These are phyloP conservation scores for Capitulum mitella DNA, from an alignment of 2,888 invertebrate species.

Conservation along the genomic window DNA sequence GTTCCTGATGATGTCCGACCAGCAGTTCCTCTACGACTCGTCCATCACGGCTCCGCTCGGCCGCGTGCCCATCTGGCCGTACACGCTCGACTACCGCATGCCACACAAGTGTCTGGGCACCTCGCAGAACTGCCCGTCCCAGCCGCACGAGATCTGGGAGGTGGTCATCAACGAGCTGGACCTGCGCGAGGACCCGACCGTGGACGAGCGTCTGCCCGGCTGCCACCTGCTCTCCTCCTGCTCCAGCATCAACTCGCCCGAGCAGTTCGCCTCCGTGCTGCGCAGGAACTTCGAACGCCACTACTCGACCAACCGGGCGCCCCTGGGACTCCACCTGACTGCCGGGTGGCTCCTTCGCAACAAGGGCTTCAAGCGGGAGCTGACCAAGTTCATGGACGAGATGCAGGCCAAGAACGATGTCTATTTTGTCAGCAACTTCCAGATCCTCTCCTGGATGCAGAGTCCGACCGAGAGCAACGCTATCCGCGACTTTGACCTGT, in stretches of 20 bases:
- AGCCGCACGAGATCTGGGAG: constrained; percentile 88
- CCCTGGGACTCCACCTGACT: constrained; percentile 75
- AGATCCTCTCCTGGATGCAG: constrained; percentile 95
- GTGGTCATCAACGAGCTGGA: constrained; percentile 94
- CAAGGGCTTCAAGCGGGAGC: constrained; percentile 82
- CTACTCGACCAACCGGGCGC: constrained; percentile 86
- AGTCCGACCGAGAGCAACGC: constrained; percentile 80
- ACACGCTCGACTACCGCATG: constrained; percentile 93
- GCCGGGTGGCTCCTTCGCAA: constrained; percentile 92
- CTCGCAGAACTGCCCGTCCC: constrained; percentile 76
- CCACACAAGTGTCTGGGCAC: constrained; percentile 92
- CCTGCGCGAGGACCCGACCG: constrained; percentile 84
- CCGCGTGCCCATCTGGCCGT: constrained; percentile 92
- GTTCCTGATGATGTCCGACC: constrained; percentile 95
- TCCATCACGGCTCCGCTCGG: constrained; percentile 84
- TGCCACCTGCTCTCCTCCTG: constrained; percentile 93
- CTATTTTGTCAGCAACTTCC: constrained; percentile 71
- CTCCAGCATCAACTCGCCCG: constrained; percentile 60
- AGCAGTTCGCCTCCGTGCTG: constrained; percentile 54
- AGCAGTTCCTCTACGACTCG: constrained; percentile 89
- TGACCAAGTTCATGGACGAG: constrained; percentile 88
- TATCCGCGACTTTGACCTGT: constrained; percentile 83
- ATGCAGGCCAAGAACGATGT: constrained; percentile 82
- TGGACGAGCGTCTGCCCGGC: constrained; percentile 83
- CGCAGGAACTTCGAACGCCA: constrained; percentile 93